These are phyloP conservation scores for Archips crataeganus DNA, from an alignment of 2,888 invertebrate genomes.

Conservation along the genomic window DNA sequence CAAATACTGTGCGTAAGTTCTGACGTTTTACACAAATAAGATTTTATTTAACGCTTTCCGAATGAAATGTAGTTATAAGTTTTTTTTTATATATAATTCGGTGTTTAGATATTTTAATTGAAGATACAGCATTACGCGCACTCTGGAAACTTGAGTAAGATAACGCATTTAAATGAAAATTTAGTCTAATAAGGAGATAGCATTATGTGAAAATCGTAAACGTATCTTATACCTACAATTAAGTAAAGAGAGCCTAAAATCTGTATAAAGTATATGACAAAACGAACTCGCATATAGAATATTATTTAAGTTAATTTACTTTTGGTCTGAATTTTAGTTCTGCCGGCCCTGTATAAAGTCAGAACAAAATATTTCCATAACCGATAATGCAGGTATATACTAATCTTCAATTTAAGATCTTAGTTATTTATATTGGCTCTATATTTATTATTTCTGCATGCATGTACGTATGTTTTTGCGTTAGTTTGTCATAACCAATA, in stretches of 20 bases:
- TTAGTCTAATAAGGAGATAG: slow-evolving; percentile 31
- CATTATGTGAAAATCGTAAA: slow-evolving; percentile 25
- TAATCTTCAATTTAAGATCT: neutral
- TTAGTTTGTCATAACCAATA: slow-evolving; percentile 2
- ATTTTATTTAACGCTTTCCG: slow-evolving; percentile 13
- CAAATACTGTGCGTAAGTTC: slow-evolving; percentile 12
- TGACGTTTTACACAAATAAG: slow-evolving; percentile 1
- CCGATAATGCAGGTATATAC: neutral
- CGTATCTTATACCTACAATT: slow-evolving; percentile 28
- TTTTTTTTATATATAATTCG: slow-evolving; percentile 18
- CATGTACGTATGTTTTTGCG: neutral
- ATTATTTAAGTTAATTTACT: slow-evolving; percentile 3
- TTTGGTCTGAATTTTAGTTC: slow-evolving; percentile 5
- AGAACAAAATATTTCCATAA: neutral
- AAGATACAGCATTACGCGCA: slow-evolving; percentile 16
- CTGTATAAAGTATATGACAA: neutral
- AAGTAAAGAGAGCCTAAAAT: slow-evolving; percentile 12
- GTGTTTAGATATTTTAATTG: slow-evolving; percentile 10
- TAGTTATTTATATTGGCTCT: neutral
- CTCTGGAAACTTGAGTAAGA: slow-evolving; percentile 22
- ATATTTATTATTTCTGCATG: neutral
- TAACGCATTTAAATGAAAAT: slow-evolving; percentile 27
- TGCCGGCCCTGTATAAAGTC: slow-evolving; percentile 4
- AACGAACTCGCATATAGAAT: neutral
- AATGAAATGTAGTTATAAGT: slow-evolving; percentile 20